Base-by-base conservation (phyloP, 1,140 invertebrate genomes). In the Diorhabda carinulata region DNA sequence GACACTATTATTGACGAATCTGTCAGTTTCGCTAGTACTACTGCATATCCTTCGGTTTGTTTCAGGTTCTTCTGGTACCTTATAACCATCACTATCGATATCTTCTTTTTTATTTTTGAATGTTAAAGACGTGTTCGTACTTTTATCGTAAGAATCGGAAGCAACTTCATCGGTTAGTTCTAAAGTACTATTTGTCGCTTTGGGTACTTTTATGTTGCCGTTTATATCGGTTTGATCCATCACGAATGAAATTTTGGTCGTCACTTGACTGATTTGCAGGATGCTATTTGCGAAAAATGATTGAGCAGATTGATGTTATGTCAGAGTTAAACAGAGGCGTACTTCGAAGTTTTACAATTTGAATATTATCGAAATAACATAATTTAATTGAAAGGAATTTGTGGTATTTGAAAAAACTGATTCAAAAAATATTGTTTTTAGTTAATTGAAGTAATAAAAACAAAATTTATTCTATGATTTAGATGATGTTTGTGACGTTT, bases 241-340 rank as follows among this genome's bases (percentile, higher is more conserved):
- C 25, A 52, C 4, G 6, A n/a, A 52, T 8, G 9, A 52, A 52
- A 52, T 52, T 52, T 52, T 52, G 47, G 47, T 52, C n/a, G n/a
- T n/a, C n/a, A n/a, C 47, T 52, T 52, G 47, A 52, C 6, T 52
- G 47, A n/a, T 52, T 52, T 52, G 47, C 47, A 3, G 47, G 47
- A 3, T n/a, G n/a, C 47, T 52, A 52, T 52, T 52, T 52, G 47
- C 47, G 47, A 52, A 52, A 52, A 52, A 8, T 52, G 47, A 52
- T 52, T 52, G 47, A 8, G 47, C 47, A 52, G 47, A 52, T 52
- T 52, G 47, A 52, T 52, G 47, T 52, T 52, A 52, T 52, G 47
- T 52, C 47, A 52, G 47, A 52, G 47, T 8, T 8, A 52, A 8
- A n/a, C 47, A 52, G 6, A 8, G 47, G 47, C 47, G 47, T 52